These are phyloP conservation scores for Eptatretus atami DNA, from an alignment of 2,797 vertebrate species.

Conservation along the genomic window DNA sequence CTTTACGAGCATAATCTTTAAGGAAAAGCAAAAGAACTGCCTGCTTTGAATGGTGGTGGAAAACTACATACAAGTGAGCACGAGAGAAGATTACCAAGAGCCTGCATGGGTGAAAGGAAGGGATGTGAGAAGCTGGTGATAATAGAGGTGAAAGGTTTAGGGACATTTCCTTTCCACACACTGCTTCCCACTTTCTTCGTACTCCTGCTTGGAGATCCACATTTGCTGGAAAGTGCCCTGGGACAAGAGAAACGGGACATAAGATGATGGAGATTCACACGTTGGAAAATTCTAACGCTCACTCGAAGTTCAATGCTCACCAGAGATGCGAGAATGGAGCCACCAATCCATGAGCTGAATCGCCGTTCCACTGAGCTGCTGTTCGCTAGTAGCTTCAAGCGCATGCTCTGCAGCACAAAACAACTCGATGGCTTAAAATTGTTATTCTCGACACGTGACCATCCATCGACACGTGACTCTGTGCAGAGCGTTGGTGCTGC, in stretches of 20 bases:
- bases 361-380: conserved; percentile 27
- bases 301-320: conserved; percentile 13
- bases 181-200: conserved; percentile 23
- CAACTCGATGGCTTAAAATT: background rate
- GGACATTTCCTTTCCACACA: conserved; percentile 21
- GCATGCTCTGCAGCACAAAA: conserved; percentile 18
- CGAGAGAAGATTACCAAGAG: too few relatives aligned
- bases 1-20: too few relatives aligned
- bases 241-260: background rate
- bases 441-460: too few relatives aligned
- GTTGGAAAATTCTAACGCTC: too few relatives aligned
- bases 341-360: conserved; percentile 30
- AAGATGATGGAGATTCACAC: too few relatives aligned
- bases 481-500: too few relatives aligned
- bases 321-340: conserved; percentile 25
- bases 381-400: conserved; percentile 26
- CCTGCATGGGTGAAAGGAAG: too few relatives aligned
- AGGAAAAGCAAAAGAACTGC: too few relatives aligned
- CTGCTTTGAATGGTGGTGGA: too few relatives aligned
- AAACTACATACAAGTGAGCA: too few relatives aligned
- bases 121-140: too few relatives aligned
- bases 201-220: conserved; percentile 28
- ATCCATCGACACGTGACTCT: too few relatives aligned
- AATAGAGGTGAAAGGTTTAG: conserved; percentile 10
- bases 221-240: conserved; percentile 25